Conservation (phyloP, 2,797 vertebrate genomes). For the Gallinago stenura region DNA sequence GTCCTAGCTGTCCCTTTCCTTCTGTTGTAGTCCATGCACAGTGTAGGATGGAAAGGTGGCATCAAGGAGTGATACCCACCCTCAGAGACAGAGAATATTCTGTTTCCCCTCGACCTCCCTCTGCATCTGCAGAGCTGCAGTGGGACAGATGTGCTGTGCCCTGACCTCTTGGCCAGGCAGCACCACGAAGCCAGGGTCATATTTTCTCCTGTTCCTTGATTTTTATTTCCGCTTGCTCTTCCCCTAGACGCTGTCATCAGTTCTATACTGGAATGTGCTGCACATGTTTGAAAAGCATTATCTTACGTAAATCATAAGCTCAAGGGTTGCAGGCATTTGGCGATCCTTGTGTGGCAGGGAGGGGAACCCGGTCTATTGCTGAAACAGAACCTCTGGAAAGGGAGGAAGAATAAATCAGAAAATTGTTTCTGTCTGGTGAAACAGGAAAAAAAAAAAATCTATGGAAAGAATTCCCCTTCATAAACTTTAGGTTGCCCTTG, state of each 20-base stretch:
- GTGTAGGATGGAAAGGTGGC: not conserved
- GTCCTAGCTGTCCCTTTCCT: not conserved
- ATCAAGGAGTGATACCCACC: too few relatives aligned
- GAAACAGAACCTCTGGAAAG: slow-evolving; percentile 33
- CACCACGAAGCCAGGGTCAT: not conserved
- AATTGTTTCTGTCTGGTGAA: slow-evolving; percentile 21
- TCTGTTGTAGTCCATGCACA: not conserved
- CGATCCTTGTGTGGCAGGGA: not conserved
- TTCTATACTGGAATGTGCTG: not conserved
- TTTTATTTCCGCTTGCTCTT: not conserved
- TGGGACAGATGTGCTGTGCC: not conserved
- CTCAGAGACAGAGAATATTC: not conserved
- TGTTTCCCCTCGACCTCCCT: not conserved
- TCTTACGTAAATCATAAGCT: not conserved
- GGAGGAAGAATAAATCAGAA: not conserved
- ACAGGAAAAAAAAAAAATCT: not conserved
- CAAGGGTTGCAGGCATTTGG: not conserved
- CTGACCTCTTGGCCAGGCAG: not conserved
- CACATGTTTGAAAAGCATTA: not conserved
- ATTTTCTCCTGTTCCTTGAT: not conserved
- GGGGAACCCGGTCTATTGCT: not conserved
- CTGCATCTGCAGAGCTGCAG: not conserved
- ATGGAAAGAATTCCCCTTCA: slow-evolving; percentile 21
- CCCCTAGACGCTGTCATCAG: not conserved
- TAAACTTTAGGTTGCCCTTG: not conserved